Conservation (phyloP, 2,888 invertebrate genomes). For the Aelia acuminata region DNA sequence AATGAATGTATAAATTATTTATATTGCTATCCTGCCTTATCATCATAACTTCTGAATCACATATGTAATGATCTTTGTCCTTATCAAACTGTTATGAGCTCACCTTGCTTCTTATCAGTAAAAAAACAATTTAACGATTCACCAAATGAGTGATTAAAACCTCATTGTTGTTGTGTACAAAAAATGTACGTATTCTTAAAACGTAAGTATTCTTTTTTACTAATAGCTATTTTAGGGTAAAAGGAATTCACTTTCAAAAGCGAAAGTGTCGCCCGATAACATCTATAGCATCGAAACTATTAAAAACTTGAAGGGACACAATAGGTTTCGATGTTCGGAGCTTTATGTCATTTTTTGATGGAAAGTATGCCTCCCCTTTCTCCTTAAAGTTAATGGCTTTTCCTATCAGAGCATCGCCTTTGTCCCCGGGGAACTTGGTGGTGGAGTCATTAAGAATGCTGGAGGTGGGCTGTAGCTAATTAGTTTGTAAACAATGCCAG, state of each 20-base stretch:
- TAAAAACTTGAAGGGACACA: background rate
- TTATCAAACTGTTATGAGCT: background rate
- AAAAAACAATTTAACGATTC: background rate
- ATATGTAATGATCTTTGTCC: background rate
- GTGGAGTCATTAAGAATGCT: constrained; percentile 2
- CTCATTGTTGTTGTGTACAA: background rate
- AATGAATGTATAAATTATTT: background rate
- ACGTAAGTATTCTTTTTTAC: background rate
- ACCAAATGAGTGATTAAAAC: background rate
- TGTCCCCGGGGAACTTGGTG: constrained; percentile 1
- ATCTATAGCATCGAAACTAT: background rate
- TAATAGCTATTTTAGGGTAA: background rate
- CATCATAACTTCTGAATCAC: background rate
- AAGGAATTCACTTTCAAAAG: background rate
- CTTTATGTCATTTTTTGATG: constrained; percentile 23
- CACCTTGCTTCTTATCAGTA: background rate
- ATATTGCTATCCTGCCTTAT: background rate
- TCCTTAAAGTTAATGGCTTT: background rate
- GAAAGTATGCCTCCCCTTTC: constrained; percentile 33
- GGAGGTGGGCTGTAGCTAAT: background rate
- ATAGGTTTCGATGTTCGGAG: background rate
- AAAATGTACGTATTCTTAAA: background rate
- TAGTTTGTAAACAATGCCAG: constrained; percentile 44
- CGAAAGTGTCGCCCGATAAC: background rate
- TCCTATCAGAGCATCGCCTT: background rate